phyloP scores from a whole-genome alignment of 2,797 vertebrate species.

The Notolabrus celidotus region DNA sequence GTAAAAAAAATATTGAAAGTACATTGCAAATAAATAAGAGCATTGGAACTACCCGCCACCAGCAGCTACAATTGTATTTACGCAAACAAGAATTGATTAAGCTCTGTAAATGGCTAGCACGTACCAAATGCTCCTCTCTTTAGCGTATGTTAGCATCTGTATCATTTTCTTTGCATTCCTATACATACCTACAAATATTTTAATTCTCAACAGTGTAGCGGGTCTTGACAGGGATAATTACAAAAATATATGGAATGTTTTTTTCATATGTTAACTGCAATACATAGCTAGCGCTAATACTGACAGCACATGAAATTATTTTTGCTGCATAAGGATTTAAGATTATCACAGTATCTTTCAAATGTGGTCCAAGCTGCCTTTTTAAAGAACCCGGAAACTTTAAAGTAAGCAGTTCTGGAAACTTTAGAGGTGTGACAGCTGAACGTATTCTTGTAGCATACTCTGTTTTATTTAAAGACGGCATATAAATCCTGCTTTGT shows the following conservation, averaged over 20 bases:
- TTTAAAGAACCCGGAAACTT: background rate
- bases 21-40: slow-evolving; percentile 53
- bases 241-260: background rate
- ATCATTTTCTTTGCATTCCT: background rate
- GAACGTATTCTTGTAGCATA: slow-evolving; percentile 10
- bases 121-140: background rate
- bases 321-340: background rate
- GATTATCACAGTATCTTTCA: background rate
- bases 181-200: background rate
- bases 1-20: slow-evolving; percentile 2
- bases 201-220: background rate
- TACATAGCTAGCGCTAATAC: background rate
- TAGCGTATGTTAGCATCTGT: background rate
- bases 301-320: background rate
- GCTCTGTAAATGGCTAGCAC: accelerated
- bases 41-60: background rate
- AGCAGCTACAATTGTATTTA: background rate
- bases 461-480: slow-evolving; percentile 9
- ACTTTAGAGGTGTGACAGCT: slow-evolving; percentile 17
- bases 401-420: slow-evolving; percentile 21
- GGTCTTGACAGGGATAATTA: background rate
- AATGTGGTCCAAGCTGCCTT: background rate
- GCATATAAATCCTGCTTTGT: slow-evolving; percentile 57
- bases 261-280: background rate
- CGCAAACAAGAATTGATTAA: background rate